Base-by-base conservation (phyloP, 1,140 invertebrate genomes). In the Cheumatopsyche charites region DNA sequence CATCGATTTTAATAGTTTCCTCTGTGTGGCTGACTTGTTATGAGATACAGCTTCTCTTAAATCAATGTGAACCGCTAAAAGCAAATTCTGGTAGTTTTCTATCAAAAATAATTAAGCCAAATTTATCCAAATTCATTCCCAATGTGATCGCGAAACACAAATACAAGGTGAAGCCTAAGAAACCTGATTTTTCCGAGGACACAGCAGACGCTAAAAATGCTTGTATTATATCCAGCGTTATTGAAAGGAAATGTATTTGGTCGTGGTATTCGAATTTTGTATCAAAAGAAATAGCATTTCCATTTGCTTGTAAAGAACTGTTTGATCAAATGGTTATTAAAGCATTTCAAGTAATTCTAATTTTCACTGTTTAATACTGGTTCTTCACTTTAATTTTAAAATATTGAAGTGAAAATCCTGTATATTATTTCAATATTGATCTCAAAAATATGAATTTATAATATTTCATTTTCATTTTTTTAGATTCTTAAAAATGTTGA, bases 221-320 rank as follows among this genome's bases (percentile, higher is more conserved):
- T 17, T 19, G 63, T 47, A 78, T 83, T 0, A 83, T 84, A 68
- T 81, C 83, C 0, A 80, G 81, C 4, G 83, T 83, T 15, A 70
- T 85, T 63, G 83, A 85, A 70, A 78, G 79, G 43, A 83, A 81
- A 63, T 73, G 82, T 52, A 81, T 84, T 12, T 85, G 83, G 9
- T 82, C 83, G 0, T 85, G 83, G 83, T 85, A 85, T 49, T 76
- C 82, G 26, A 75, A 79, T 1, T 83, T 81, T 65, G 81, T 85
- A 67, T 85, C 83, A 0, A 78, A 83, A 71, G 83, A 85, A 72
- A 84, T 84, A 63, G 80, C 82, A 6, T 85, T 84, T 75, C 83
- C 83, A 0, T 85, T 84, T 76, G 82, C 82, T 2, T 85, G 83
- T 70, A 85, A 85, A 67, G 82, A 84, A 76, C 78, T 84, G 73